phyloP scores from a whole-genome alignment of 2,797 vertebrate species.

The Hippoglossus hippoglossus region DNA sequence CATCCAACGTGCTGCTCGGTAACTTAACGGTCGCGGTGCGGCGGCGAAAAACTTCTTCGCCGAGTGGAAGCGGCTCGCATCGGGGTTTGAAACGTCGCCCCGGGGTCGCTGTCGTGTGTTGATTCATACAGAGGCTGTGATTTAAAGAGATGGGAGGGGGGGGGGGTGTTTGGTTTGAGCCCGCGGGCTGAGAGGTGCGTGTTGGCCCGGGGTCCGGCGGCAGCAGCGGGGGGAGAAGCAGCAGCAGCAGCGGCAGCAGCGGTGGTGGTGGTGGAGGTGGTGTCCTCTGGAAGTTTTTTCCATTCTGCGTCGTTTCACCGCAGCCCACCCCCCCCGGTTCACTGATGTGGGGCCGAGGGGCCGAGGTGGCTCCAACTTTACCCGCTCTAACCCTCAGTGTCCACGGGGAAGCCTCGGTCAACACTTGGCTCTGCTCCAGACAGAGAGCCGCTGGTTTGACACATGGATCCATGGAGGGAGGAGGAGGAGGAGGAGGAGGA shows the following conservation, averaged over 20 bases:
- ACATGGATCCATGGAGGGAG: slow-evolving; percentile 47
- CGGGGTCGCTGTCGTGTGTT: not conserved
- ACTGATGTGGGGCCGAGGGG: slow-evolving; percentile 25
- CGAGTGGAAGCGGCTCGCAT: slow-evolving; percentile 23
- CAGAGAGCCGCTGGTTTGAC: slow-evolving; percentile 67
- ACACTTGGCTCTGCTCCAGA: slow-evolving; percentile 44
- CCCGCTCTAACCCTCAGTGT: not conserved
- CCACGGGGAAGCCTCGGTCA: not conserved
- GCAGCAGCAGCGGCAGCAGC: slow-evolving; percentile 38
- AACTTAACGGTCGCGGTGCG: slow-evolving; percentile 14
- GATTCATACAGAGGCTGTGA: not conserved
- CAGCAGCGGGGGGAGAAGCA: slow-evolving; percentile 18
- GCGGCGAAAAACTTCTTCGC: slow-evolving; percentile 52
- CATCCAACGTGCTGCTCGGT: not conserved
- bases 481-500: not conserved
- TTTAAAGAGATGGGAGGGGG: not conserved
- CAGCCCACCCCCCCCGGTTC: not conserved
- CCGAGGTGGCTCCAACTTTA: slow-evolving; percentile 53
- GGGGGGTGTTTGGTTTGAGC: not conserved
- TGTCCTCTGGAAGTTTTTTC: slow-evolving; percentile 61
- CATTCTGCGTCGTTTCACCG: slow-evolving; percentile 36
- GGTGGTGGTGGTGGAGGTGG: slow-evolving; percentile 11
- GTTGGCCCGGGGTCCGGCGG: slow-evolving; percentile 27
- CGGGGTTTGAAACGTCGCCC: not conserved
- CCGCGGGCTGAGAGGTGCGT: slow-evolving; percentile 22